Evolutionary conservation across 1,140 invertebrate species (phyloP).

Genomic region (Macrocentrus cingulum): DNA sequence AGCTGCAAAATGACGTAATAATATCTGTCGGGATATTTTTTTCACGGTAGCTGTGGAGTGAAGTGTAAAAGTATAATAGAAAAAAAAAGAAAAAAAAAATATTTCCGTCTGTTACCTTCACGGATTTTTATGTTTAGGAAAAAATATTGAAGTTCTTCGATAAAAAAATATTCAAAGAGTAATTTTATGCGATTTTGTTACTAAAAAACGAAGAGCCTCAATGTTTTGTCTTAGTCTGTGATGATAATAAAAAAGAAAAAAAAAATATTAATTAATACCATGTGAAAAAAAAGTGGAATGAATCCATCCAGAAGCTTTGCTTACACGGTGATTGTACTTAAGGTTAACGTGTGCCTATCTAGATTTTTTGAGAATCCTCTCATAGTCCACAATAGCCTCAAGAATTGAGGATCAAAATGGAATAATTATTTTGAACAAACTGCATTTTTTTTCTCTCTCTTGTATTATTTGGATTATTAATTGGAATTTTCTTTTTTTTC

Average conservation of each 20-base stretch:
- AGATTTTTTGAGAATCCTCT: conserved; percentile 32
- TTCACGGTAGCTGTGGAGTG: neutral
- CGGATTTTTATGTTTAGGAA: conserved; percentile 12
- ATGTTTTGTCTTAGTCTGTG: conserved; percentile 17
- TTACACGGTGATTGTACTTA: conserved; percentile 54
- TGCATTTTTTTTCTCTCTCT: no score
- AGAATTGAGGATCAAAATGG: no score
- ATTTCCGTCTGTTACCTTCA: conserved; percentile 16
- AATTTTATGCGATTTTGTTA: conserved; percentile 10
- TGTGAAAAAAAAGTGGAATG: conserved; percentile 38
- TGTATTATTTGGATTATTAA: no score
- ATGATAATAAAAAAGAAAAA: conserved; percentile 9
- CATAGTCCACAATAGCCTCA: neutral
- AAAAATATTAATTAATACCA: conserved; percentile 20
- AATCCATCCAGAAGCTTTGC: conserved; percentile 56
- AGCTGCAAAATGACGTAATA: conserved; percentile 31
- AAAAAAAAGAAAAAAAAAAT: conserved; percentile 12
- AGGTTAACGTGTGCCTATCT: conserved; percentile 49
- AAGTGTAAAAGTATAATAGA: neutral
- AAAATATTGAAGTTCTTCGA: conserved; percentile 21
- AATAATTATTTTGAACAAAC: no score
- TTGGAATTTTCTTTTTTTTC: neutral
- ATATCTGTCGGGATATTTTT: neutral
- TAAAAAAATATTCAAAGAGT: conserved; percentile 13
- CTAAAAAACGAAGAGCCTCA: neutral